Conservation (phyloP, 2,113 vertebrate genomes). For the Piprites chloris region DNA sequence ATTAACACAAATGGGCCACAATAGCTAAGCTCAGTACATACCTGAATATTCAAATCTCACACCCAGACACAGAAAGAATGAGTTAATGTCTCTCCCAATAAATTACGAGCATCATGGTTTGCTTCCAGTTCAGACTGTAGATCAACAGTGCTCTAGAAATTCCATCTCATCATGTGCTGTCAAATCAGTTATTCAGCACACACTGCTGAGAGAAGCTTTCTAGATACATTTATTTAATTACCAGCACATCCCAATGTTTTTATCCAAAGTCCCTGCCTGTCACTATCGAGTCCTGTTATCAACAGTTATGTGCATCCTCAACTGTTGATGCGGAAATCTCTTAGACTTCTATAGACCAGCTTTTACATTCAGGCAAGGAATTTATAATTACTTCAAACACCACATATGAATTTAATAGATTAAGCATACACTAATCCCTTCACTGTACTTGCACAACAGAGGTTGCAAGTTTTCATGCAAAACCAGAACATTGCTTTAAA, state of each 20-base stretch:
- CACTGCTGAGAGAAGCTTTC: slow-evolving; percentile 14
- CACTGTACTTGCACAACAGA: background rate
- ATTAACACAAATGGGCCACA: background rate
- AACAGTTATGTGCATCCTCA: background rate
- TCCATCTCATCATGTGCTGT: background rate
- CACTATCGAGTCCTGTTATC: background rate
- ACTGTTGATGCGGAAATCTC: background rate
- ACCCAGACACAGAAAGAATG: background rate
- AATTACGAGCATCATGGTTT: background rate
- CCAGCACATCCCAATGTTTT: background rate
- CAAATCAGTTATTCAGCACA: background rate
- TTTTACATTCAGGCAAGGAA: slow-evolving; percentile 1
- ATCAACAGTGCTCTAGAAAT: slow-evolving; percentile 22
- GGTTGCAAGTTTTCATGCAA: background rate
- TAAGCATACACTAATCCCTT: background rate
- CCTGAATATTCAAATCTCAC: background rate
- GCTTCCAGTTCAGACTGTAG: background rate
- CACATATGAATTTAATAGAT: background rate
- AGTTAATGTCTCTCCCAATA: background rate
- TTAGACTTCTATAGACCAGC: background rate
- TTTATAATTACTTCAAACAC: background rate
- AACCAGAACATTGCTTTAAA: background rate
- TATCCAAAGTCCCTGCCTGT: slow-evolving; percentile 17
- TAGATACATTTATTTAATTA: slow-evolving; percentile 51
- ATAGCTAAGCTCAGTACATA: background rate